phyloP scores from a whole-genome alignment of 2,113 vertebrate genomes.

The Cynoglossus semilaevis region DNA sequence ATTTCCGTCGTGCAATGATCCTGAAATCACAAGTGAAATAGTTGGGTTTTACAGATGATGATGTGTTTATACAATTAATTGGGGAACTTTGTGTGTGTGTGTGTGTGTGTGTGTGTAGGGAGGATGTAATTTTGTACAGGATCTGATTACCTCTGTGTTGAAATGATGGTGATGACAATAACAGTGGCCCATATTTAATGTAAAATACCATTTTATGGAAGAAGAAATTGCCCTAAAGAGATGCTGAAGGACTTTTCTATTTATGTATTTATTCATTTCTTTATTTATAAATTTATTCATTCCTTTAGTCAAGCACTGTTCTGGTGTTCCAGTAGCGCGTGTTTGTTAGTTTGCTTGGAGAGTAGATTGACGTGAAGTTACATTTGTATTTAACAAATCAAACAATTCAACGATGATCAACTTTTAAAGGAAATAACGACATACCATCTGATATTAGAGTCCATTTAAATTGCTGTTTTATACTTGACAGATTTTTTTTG shows the following conservation, averaged over 20 bases:
- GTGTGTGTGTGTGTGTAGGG: slow-evolving; percentile 1
- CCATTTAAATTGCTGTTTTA: no score
- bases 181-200: slow-evolving; percentile 64
- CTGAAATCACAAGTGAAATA: slow-evolving; percentile 8
- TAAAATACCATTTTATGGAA: slow-evolving; percentile 42
- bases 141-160: slow-evolving; percentile 67
- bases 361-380: not conserved
- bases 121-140: slow-evolving; percentile 49
- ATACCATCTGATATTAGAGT: no score
- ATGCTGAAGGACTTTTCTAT: slow-evolving; percentile 26
- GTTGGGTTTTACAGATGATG: slow-evolving; percentile 2
- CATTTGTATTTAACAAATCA: no score
- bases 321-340: slow-evolving; percentile 63
- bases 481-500: no score
- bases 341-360: slow-evolving; percentile 38
- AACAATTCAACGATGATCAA: no score
- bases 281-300: not conserved
- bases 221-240: slow-evolving; percentile 51
- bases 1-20: slow-evolving; percentile 15
- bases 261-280: no score
- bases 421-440: no score
- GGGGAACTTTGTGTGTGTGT: slow-evolving; percentile 24
- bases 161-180: slow-evolving; percentile 38
- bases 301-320: slow-evolving; percentile 20
- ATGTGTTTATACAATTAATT: not conserved